A percentile compares a stretch with the other conserved stretches of the same genome.
phyloP scores from a whole-genome alignment of 2,888 invertebrate genomes.

The Limnephilus auricula region DNA sequence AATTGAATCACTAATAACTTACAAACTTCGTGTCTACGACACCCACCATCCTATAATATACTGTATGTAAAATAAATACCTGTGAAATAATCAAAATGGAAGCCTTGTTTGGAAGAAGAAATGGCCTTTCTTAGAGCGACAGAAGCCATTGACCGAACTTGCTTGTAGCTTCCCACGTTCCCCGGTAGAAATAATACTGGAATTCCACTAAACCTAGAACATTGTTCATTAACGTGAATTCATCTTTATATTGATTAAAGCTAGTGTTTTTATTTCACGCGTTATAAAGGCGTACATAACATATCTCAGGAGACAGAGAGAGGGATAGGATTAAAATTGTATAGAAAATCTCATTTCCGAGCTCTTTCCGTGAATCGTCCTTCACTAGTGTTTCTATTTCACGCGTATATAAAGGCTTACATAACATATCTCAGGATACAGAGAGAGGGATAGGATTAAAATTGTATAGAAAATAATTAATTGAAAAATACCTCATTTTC shows the following conservation, averaged over 20 bases:
- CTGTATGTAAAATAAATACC: constrained; percentile 69
- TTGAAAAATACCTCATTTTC: constrained; percentile 77
- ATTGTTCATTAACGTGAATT: neutral
- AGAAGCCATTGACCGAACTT: constrained; percentile 95
- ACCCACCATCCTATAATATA: neutral
- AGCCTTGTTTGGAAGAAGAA: constrained; percentile 79
- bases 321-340: neutral
- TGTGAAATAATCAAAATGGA: constrained; percentile 95
- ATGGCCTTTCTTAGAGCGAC: constrained; percentile 91
- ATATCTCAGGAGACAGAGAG: neutral
- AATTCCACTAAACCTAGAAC: constrained; percentile 85
- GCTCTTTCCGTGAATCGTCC: constrained; percentile 85
- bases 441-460: neutral
- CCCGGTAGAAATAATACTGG: constrained; percentile 97
- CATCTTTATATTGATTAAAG: neutral
- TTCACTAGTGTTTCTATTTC: constrained; percentile 81
- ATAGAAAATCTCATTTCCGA: constrained; percentile 77
- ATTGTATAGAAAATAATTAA: neutral
- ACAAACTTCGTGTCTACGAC: too few species aligned
- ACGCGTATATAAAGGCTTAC: neutral
- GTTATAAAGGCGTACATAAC: neutral
- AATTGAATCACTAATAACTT: too few species aligned
- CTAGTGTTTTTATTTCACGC: neutral
- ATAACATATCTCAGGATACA: neutral
- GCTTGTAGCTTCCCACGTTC: constrained; percentile 95